Evolutionary conservation across 2,797 vertebrate species (phyloP).

Genomic region (Peromyscus nudipes): DNA sequence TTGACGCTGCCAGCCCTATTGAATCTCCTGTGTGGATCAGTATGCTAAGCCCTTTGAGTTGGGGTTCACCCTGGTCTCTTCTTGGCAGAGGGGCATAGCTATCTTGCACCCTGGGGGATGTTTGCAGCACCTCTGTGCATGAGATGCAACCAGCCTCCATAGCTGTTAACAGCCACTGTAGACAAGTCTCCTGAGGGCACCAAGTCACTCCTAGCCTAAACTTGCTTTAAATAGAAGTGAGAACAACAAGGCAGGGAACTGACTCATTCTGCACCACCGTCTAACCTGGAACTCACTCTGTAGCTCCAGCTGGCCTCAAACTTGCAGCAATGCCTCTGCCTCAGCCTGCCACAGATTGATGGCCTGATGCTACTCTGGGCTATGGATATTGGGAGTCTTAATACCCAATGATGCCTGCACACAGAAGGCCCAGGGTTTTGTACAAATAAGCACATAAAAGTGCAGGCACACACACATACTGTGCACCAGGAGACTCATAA

Average conservation of each 20-base stretch:
- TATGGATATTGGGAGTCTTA: not conserved
- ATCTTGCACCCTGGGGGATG: too few relatives aligned
- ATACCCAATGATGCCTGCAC: not conserved
- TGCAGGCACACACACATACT: not conserved
- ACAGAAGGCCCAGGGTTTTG: not conserved
- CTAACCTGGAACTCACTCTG: not conserved
- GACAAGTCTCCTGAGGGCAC: not conserved
- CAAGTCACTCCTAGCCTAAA: not conserved
- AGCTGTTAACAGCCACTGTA: not conserved
- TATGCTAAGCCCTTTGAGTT: not conserved
- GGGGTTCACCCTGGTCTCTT: not conserved
- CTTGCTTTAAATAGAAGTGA: not conserved
- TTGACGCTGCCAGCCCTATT: not conserved
- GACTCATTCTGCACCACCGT: not conserved
- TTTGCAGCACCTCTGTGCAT: not conserved
- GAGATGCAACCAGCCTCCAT: not conserved
- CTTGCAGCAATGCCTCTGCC: not conserved
- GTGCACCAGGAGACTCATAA: not conserved
- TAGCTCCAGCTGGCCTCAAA: not conserved
- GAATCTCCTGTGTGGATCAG: accelerated
- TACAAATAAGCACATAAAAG: not conserved
- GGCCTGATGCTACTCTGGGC: not conserved
- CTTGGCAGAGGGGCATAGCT: not conserved
- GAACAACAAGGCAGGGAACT: not conserved
- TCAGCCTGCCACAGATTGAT: not conserved